phyloP scores from a whole-genome alignment of 2,888 invertebrate genomes.

The Pogonocherus hispidulus region DNA sequence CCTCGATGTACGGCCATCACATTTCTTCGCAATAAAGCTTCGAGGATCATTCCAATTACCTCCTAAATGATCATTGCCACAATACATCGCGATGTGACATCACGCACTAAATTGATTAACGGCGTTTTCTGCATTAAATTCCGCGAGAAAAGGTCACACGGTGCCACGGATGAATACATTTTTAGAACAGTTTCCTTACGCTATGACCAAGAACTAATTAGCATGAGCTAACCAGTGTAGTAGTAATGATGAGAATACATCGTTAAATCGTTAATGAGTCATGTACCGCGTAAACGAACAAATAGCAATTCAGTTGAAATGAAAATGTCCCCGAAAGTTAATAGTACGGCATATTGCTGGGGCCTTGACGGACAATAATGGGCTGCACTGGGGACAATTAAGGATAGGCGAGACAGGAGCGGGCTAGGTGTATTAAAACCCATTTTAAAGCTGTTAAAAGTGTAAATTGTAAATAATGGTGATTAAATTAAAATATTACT shows the following conservation, averaged over 20 bases:
- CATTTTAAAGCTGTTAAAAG: too few relatives aligned
- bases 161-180: slow-evolving; percentile 36
- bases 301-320: slow-evolving; percentile 21
- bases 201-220: slow-evolving; percentile 41
- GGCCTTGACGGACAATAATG: slow-evolving; percentile 25
- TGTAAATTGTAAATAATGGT: too few relatives aligned
- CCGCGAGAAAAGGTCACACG: slow-evolving; percentile 20
- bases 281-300: slow-evolving; percentile 29
- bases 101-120: slow-evolving; percentile 28
- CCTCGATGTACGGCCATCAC: too few relatives aligned
- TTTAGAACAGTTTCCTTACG: slow-evolving; percentile 40
- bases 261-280: slow-evolving; percentile 29
- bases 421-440: neutral
- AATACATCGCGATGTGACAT: slow-evolving; percentile 23
- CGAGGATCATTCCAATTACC: slow-evolving; percentile 22
- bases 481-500: too few relatives aligned
- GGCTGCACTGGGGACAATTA: slow-evolving; percentile 21
- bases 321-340: slow-evolving; percentile 33
- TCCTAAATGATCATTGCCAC: slow-evolving; percentile 9
- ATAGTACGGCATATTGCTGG: slow-evolving; percentile 22
- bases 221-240: slow-evolving; percentile 20
- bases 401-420: slow-evolving; percentile 6
- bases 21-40: too few relatives aligned
- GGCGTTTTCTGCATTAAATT: slow-evolving; percentile 22
- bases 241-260: slow-evolving; percentile 11